A percentile compares a stretch with the other conserved stretches of the same genome.
Evolutionary conservation across 2,113 vertebrate genomes (phyloP).

Genomic region (human (Homo sapiens)): DNA sequence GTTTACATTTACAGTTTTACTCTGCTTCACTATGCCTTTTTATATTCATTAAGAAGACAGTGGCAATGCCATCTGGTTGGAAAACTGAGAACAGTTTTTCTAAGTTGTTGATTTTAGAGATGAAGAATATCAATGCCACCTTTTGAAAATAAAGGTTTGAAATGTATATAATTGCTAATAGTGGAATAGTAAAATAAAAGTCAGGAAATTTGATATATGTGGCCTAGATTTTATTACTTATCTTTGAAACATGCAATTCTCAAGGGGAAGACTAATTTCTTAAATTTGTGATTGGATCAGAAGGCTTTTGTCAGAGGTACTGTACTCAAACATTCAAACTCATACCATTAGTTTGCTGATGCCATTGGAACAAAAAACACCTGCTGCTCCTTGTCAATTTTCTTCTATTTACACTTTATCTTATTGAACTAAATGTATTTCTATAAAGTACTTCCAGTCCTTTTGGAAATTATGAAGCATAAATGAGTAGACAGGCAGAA

Average conservation of each 20-base stretch:
- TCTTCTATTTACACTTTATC: background rate
- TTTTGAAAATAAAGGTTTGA: slow-evolving; percentile 6
- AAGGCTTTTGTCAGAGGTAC: background rate
- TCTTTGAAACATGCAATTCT: background rate
- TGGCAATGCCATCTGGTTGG: background rate
- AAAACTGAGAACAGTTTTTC: slow-evolving; percentile 1
- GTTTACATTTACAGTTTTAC: background rate
- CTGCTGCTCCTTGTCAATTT: background rate
- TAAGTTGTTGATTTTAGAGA: slow-evolving; percentile 17
- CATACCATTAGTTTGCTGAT: background rate
- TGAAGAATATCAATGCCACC: background rate
- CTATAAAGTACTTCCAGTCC: background rate
- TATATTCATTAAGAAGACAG: slow-evolving; percentile 19
- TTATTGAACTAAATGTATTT: background rate
- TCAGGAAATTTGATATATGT: background rate
- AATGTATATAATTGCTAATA: background rate
- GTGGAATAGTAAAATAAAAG: background rate
- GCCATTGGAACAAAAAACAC: background rate
- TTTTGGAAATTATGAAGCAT: background rate
- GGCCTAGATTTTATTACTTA: background rate
- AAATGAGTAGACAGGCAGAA: background rate
- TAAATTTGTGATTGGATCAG: too few species aligned
- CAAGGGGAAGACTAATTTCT: background rate
- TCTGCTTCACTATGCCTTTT: background rate
- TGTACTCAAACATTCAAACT: rapidly evolving